Evolutionary conservation across 2,113 vertebrate species (phyloP), one percentile per base, ranked within the genome.

Genomic region (Anas platyrhynchos): DNA sequence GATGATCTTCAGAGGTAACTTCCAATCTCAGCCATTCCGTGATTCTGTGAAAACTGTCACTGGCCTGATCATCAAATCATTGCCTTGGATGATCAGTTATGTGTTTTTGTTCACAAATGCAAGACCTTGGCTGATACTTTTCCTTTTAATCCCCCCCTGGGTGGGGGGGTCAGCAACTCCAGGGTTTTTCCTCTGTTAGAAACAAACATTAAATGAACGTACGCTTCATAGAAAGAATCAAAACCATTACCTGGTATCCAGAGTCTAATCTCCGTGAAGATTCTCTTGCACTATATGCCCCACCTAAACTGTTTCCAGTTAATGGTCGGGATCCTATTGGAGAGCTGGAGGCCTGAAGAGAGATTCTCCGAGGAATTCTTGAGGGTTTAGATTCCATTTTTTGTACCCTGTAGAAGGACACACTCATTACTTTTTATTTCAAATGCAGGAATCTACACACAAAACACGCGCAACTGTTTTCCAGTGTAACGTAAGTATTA

Each of bases 381-480:
- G 99, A 98, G 80, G 98, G 98, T 96, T 99, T 99, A 86, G 99
- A 99, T 96, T 99, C 99, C 99, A 99, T 99, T 96, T 91, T 97
- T 92, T 93, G 83, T 90, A 61, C 80, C 77, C 97, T 98, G 82
- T 83, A 38, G 79, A 97, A 97, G 83, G 78, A 52, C 94, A 97
- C 91, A 83, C 13, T 4, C 4, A 92, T 97, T 71, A 81, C 50
- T 93, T 84, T 73, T 94, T 55, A 36, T 77, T 88, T 92, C 13
- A 72, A 44, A 96, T 94, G 86, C 31, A 92, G 13, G 15, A 21
- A 91, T 25, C 56, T 81, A 83, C 56, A 46, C 22, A 27, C 44
- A 75, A 86, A 91, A 89, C 23, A 89, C 2, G 22, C 34, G 79
- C 29, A 76, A 56, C 43, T 85, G 38, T 62, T 77, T 81, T 61